phyloP scores from a whole-genome alignment of 2,113 vertebrate species.

The Rhinopomastus cyanomelas region DNA sequence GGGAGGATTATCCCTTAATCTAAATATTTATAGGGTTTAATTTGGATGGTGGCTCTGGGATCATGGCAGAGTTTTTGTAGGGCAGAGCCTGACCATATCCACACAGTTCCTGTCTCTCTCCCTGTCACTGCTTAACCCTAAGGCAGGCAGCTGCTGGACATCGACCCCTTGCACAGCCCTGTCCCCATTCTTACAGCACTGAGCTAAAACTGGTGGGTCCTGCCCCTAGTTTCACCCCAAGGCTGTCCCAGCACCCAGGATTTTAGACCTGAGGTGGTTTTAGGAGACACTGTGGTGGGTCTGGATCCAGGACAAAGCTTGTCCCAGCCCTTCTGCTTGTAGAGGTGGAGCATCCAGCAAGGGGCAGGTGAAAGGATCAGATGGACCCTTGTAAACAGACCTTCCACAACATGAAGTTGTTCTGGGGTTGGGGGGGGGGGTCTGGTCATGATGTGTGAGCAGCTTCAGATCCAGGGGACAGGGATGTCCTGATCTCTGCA shows the following conservation, averaged over 20 bases:
- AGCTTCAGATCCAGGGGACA: neutral
- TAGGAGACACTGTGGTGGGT: too few relatives aligned
- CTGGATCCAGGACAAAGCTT: too few relatives aligned
- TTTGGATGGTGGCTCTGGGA: neutral
- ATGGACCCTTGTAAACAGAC: neutral
- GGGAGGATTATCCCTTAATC: constrained; percentile 24
- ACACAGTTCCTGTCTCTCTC: neutral
- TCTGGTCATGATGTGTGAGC: rapidly evolving
- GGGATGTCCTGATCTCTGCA: neutral
- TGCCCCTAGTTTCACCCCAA: rapidly evolving
- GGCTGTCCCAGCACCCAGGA: neutral
- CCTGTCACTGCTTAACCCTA: rapidly evolving
- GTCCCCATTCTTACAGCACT: neutral
- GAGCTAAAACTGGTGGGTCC: rapidly evolving
- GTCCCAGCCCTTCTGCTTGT: neutral
- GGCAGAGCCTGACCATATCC: neutral
- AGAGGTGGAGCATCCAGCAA: neutral
- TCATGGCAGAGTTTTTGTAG: neutral
- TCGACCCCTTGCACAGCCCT: neutral
- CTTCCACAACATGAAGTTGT: rapidly evolving
- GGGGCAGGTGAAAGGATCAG: neutral
- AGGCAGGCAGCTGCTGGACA: neutral
- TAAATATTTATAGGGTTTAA: constrained; percentile 12
- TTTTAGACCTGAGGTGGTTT: neutral
- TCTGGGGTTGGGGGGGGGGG: rapidly evolving